These are phyloP conservation scores for Dione juno DNA, from an alignment of 2,888 invertebrate genomes.

Conservation along the genomic window DNA sequence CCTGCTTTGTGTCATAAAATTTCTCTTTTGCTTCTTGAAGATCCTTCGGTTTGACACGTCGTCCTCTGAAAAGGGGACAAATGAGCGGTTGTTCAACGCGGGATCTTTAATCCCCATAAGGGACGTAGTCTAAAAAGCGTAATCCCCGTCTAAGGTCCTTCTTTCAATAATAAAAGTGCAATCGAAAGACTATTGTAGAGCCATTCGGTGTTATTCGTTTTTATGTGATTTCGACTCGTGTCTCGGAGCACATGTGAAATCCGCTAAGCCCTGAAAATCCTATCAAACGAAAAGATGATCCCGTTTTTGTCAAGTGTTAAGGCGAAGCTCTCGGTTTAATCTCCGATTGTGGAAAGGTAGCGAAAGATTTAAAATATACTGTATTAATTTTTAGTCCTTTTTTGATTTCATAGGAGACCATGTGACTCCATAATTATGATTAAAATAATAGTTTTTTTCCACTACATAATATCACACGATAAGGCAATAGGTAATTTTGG, in stretches of 20 bases:
- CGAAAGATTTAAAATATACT: conserved; percentile 51
- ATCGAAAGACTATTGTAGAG: conserved; percentile 42
- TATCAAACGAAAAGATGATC: conserved; percentile 61
- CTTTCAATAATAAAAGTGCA: conserved; percentile 38
- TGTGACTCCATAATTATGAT: conserved; percentile 49
- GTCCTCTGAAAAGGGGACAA: conserved; percentile 68
- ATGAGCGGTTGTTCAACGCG: conserved; percentile 67
- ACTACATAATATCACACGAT: conserved; percentile 64
- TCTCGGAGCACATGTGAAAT: conserved; percentile 65
- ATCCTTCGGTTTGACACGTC: conserved; percentile 68
- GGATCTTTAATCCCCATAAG: conserved; percentile 68
- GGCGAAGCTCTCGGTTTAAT: conserved; percentile 60
- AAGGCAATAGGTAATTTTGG: conserved; percentile 65
- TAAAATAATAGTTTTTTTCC: conserved; percentile 59
- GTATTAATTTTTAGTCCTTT: conserved; percentile 11
- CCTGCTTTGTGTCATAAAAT: conserved; percentile 57
- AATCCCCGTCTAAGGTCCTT: conserved; percentile 39
- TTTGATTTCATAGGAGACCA: conserved; percentile 46
- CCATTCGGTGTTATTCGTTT: conserved; percentile 48
- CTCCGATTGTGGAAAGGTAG: conserved; percentile 56
- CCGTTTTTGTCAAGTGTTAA: conserved; percentile 60
- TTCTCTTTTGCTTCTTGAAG: conserved; percentile 64
- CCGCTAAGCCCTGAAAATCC: conserved; percentile 71
- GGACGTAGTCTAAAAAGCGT: conserved; percentile 44
- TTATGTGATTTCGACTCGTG: conserved; percentile 52